These are phyloP conservation scores for Hetaerina titia DNA, from an alignment of 2,888 invertebrate species.

Conservation along the genomic window DNA sequence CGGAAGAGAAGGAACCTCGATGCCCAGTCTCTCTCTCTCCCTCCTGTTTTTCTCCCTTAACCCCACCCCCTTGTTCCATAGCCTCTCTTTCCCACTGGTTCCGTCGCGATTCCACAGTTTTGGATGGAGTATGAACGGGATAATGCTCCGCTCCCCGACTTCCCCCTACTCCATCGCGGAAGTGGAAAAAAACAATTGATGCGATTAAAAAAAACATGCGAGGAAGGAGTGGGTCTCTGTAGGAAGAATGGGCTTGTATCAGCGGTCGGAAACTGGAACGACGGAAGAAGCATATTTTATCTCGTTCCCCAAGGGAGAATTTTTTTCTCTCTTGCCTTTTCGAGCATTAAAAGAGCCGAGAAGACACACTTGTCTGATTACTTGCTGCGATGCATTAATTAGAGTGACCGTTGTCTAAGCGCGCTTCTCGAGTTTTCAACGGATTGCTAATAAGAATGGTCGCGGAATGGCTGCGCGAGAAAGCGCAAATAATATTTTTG, in stretches of 20 bases:
- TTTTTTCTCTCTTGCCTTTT: not conserved
- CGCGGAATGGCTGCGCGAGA: not conserved
- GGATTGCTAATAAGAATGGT: not conserved
- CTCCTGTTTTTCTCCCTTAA: not conserved
- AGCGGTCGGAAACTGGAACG: conserved; percentile 33
- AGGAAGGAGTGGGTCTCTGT: not conserved
- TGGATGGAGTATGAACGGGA: not conserved
- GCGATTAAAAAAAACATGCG: not conserved
- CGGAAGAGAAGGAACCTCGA: not conserved
- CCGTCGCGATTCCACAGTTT: not conserved
- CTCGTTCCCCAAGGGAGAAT: not conserved
- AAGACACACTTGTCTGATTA: conserved; percentile 23
- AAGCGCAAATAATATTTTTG: not conserved
- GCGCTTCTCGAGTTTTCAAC: not conserved
- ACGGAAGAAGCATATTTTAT: not conserved
- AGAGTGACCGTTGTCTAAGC: not conserved
- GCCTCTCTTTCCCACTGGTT: not conserved
- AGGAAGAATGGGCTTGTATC: not conserved
- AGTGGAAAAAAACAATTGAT: not conserved
- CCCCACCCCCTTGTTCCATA: not conserved
- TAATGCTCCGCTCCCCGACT: not conserved
- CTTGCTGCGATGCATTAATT: not conserved
- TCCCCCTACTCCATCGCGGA: not conserved
- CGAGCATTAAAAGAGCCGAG: not conserved
- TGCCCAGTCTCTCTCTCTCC: not conserved